Base-by-base conservation (phyloP, 2,797 vertebrate species). In the Sphaeramia orbicularis region DNA sequence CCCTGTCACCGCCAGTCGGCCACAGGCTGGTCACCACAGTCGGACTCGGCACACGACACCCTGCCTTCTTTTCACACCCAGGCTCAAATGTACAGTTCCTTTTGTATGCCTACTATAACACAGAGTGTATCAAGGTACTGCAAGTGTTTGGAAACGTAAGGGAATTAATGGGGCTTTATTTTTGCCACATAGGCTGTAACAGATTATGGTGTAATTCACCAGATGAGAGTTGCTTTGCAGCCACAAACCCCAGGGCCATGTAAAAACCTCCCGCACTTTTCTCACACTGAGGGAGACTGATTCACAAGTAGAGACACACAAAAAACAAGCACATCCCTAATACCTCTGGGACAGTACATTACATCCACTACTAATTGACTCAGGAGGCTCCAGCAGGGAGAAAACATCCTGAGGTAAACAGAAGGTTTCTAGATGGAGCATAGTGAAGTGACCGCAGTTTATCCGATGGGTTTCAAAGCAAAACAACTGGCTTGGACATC, bases 361-460 rank as follows among this genome's bases (percentile, higher is more conserved):
- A 76, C 81, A 80, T 76, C 81, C 81, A 85, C 72, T 74, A 12
- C 78, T 88, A 88, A 91, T 78, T 85, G 83, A 78, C 68, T 71
- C 56, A 75, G 71, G 81, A 84, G 83, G 78, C 80, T 81, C 76
- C 78, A 65, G 84, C 65, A 53, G 66, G 61, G 70, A 65, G 67
- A 68, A 85, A 84, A 86, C 75, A 85, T 90, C 86, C 76, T 71
- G 84, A 81, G 74, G 86, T 86, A 83, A 87, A 88, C 84, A 89
- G 55, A 73, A 41, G 16, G 69, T 70, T 81, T 80, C 60, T 73
- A 78, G 52, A 83, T 42, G 3, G 47, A 61, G 69, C 63, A 60
- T 60, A 85, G 67, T 38, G 56, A 68, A 78, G 63, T 38, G 43
- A 74, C 73, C 52, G 16, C 56, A 79, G n/a, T 64, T 69, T 69